These are phyloP conservation scores for Heteropelma amictum DNA, from an alignment of 2,888 invertebrate genomes.

Conservation along the genomic window DNA sequence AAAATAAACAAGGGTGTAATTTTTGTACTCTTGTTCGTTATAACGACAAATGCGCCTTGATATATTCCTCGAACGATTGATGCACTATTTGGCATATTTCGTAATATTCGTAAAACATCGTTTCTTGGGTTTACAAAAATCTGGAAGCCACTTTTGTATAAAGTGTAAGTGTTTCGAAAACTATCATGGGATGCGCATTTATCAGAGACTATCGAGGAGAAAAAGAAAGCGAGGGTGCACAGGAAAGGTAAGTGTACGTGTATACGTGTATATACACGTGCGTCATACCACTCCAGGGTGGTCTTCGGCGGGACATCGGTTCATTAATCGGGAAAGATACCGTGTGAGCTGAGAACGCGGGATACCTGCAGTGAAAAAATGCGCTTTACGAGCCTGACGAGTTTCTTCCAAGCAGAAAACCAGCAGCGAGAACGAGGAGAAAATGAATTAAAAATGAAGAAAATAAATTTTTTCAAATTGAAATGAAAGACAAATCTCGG, in stretches of 20 bases:
- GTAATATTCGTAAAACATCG: too few relatives aligned
- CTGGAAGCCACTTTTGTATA: slow-evolving; percentile 15
- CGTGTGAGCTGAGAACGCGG: slow-evolving; percentile 57
- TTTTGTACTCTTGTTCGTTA: too few relatives aligned
- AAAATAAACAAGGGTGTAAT: too few relatives aligned
- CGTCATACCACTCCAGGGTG: slow-evolving; percentile 70
- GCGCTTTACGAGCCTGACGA: slow-evolving; percentile 65
- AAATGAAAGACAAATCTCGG: slow-evolving; percentile 24
- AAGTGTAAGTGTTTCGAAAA: slow-evolving; percentile 28
- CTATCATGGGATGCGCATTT: slow-evolving; percentile 22
- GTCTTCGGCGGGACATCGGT: slow-evolving; percentile 75
- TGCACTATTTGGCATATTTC: too few relatives aligned
- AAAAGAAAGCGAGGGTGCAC: slow-evolving; percentile 57
- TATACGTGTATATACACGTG: slow-evolving; percentile 58
- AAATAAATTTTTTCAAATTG: neutral
- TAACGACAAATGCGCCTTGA: too few relatives aligned
- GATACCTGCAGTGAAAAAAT: slow-evolving; percentile 63
- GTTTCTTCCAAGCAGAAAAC: slow-evolving; percentile 44
- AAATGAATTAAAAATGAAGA: slow-evolving; percentile 20
- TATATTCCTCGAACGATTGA: too few relatives aligned
- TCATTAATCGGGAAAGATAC: slow-evolving; percentile 76
- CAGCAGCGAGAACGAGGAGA: slow-evolving; percentile 28
- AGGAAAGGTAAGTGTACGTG: slow-evolving; percentile 49
- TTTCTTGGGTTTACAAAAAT: slow-evolving; percentile 15
- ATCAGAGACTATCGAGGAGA: slow-evolving; percentile 10